Evolutionary conservation across 2,888 invertebrate species (phyloP).

Genomic region (Euplagia quadripunctaria): DNA sequence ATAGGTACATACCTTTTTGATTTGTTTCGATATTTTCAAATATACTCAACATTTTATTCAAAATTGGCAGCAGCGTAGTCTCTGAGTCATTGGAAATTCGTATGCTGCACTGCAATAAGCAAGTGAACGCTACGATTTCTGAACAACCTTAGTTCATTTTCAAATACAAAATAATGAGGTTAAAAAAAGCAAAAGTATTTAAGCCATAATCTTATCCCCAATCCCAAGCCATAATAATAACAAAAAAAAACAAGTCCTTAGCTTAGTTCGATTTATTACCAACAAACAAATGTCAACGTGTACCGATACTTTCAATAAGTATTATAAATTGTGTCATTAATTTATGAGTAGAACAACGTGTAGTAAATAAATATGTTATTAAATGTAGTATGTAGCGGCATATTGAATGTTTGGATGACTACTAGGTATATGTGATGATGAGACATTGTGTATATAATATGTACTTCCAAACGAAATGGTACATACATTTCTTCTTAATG

Average conservation of each 20-base stretch:
- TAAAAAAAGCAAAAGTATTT: too few species aligned
- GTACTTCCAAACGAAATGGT: constrained; percentile 36
- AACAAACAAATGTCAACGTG: constrained; percentile 40
- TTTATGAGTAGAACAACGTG: constrained; percentile 77
- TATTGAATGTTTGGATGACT: constrained; percentile 28
- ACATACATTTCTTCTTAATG: constrained; percentile 43
- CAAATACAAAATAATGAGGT: too few species aligned
- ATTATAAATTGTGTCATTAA: constrained; percentile 83
- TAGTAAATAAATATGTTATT: constrained; percentile 59
- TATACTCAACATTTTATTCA: too few species aligned
- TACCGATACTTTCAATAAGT: constrained; percentile 71
- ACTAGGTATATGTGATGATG: constrained; percentile 22
- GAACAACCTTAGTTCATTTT: too few species aligned
- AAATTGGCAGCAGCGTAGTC: too few species aligned
- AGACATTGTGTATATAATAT: constrained; percentile 37
- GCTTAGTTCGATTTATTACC: constrained; percentile 38
- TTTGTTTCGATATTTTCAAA: background rate
- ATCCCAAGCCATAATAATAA: too few species aligned
- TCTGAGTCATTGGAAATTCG: too few species aligned
- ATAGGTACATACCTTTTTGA: background rate
- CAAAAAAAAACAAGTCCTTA: background rate
- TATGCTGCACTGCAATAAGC: too few species aligned
- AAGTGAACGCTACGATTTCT: too few species aligned
- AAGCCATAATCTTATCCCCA: too few species aligned
- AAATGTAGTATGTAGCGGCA: constrained; percentile 53